A percentile compares a stretch with the other conserved stretches of the same genome.
These are phyloP conservation scores for Cyanocitta stelleri DNA, from an alignment of 2,113 vertebrate genomes.

Conservation along the genomic window DNA sequence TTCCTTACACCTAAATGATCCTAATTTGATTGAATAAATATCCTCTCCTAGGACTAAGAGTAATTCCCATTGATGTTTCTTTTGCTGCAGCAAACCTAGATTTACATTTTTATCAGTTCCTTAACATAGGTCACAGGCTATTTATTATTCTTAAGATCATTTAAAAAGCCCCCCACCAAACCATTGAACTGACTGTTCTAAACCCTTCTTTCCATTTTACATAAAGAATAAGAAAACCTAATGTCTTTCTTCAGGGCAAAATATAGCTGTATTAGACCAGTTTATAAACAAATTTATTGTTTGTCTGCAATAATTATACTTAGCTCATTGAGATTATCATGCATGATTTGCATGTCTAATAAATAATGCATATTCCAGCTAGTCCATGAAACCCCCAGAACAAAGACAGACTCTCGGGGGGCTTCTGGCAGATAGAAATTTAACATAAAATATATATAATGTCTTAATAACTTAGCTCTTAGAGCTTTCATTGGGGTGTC, in stretches of 20 bases:
- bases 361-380: slow-evolving; percentile 4
- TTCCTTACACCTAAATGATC: background rate
- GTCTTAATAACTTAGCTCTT: background rate
- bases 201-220: background rate
- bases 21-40: background rate
- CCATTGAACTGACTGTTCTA: background rate
- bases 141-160: background rate
- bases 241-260: background rate
- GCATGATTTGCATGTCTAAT: background rate
- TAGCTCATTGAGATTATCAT: background rate
- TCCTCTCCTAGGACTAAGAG: background rate
- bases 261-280: background rate
- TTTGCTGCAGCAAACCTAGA: background rate
- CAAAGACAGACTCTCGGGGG: background rate
- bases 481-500: background rate
- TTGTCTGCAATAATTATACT: background rate
- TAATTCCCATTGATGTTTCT: background rate
- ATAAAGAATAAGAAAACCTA: background rate
- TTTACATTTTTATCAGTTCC: background rate
- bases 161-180: background rate
- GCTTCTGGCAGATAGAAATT: background rate
- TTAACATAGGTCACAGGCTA: background rate
- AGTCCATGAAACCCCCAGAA: background rate
- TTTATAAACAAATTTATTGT: background rate
- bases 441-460: background rate